These are phyloP conservation scores for Apeltes quadracus DNA, from an alignment of 2,113 vertebrate genomes.

Conservation along the genomic window DNA sequence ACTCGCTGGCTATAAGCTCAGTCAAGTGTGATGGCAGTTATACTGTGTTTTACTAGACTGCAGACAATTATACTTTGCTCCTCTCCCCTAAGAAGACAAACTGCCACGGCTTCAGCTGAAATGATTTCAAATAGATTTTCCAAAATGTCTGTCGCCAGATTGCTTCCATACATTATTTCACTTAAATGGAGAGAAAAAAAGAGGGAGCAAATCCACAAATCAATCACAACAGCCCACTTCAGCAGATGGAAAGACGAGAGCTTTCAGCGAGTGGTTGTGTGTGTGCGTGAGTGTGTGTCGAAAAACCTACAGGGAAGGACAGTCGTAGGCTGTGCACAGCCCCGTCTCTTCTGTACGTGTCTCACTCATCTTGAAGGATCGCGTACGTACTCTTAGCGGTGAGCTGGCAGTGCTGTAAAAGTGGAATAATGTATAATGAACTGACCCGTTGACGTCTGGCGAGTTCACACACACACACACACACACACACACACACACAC, in stretches of 20 bases:
- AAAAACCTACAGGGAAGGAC: slow-evolving; percentile 69
- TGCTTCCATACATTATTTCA: slow-evolving; percentile 99
- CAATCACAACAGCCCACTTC: slow-evolving; percentile 84
- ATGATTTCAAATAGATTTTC: slow-evolving; percentile 99
- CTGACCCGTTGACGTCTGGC: slow-evolving; percentile 47
- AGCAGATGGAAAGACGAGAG: slow-evolving; percentile 75
- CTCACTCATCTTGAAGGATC: slow-evolving; percentile 65
- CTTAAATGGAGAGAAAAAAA: slow-evolving; percentile 98
- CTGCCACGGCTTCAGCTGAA: slow-evolving; percentile 98
- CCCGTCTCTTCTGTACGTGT: slow-evolving; percentile 59
- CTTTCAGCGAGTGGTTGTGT: slow-evolving; percentile 47
- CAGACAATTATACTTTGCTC: slow-evolving; percentile 99
- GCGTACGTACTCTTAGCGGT: slow-evolving; percentile 36
- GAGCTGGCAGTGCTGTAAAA: slow-evolving; percentile 49
- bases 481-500: too few species aligned
- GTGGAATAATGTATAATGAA: slow-evolving; percentile 64
- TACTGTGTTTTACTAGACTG: slow-evolving; percentile 99
- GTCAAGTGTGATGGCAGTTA: slow-evolving; percentile 99
- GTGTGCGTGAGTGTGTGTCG: slow-evolving; percentile 46
- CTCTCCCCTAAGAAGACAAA: slow-evolving; percentile 99
- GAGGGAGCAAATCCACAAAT: slow-evolving; percentile 97
- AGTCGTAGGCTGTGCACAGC: slow-evolving; percentile 62
- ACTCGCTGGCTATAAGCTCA: slow-evolving; percentile 99
- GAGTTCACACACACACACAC: slow-evolving; percentile 29
- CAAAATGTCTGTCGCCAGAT: slow-evolving; percentile 99